Evolutionary conservation across 2,797 vertebrate species (phyloP).

Genomic region (Chromobotia macracanthus): DNA sequence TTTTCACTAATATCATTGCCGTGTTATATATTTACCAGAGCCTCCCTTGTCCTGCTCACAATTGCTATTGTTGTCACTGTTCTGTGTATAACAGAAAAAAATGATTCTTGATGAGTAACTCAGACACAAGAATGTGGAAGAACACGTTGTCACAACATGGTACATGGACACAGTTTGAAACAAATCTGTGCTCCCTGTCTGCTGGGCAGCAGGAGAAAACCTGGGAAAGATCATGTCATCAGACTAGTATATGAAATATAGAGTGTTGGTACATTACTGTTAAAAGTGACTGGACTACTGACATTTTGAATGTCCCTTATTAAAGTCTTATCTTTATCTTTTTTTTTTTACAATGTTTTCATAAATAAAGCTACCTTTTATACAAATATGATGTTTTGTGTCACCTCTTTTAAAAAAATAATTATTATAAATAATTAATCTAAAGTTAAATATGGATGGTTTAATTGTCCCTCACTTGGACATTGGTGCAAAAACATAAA

Average conservation of each 20-base stretch:
- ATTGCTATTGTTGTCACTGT: constrained; percentile 14
- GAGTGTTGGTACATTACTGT: constrained; percentile 43
- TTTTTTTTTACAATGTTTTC: constrained; percentile 78
- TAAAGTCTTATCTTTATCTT: constrained; percentile 76
- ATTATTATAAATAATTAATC: background rate
- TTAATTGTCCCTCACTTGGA: background rate
- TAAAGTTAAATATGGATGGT: too few relatives aligned
- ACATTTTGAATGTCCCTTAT: constrained; percentile 61
- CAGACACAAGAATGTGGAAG: background rate
- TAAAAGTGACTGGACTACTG: constrained; percentile 45
- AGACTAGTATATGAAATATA: constrained; percentile 34
- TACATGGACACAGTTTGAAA: constrained; percentile 1
- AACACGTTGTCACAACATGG: background rate
- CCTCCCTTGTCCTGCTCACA: background rate
- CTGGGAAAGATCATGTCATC: background rate
- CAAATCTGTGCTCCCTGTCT: constrained; percentile 64
- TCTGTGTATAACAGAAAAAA: constrained; percentile 17
- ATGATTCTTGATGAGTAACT: background rate
- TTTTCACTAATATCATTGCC: constrained; percentile 28
- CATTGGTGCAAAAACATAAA: background rate
- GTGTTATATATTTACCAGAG: constrained; percentile 11
- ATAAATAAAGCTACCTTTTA: constrained; percentile 77
- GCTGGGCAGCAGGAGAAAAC: constrained; percentile 74
- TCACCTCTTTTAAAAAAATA: background rate
- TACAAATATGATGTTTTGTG: constrained; percentile 42